These are phyloP conservation scores for Chrysomela aeneicollis DNA, from an alignment of 2,888 invertebrate species.

Conservation along the genomic window DNA sequence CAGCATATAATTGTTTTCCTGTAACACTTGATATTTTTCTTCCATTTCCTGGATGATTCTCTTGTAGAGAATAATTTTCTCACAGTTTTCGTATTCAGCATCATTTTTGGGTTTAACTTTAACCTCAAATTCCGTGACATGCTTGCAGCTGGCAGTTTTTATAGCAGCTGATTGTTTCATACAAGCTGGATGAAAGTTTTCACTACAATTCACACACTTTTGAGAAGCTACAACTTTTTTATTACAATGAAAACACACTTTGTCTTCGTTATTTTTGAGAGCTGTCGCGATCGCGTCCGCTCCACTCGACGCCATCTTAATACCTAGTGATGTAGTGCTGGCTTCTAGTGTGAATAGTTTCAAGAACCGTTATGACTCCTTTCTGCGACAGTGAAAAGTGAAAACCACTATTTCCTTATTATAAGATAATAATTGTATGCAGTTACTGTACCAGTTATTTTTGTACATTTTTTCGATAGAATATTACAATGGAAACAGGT, in stretches of 20 bases:
- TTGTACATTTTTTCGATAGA: too few relatives aligned
- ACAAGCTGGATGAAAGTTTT: slow-evolving; percentile 4
- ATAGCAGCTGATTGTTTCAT: neutral
- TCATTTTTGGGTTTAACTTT: neutral
- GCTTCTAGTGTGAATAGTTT: too few relatives aligned
- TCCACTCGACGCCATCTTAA: neutral
- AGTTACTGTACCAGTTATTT: too few relatives aligned
- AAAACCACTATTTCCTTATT: too few relatives aligned
- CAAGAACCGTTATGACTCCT: too few relatives aligned
- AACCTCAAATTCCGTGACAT: neutral
- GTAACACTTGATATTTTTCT: neutral
- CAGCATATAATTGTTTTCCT: slow-evolving; percentile 6
- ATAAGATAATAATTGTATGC: too few relatives aligned
- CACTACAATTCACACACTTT: neutral
- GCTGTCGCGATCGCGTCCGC: neutral
- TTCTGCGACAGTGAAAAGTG: too few relatives aligned
- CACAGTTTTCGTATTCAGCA: neutral
- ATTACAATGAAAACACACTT: neutral
- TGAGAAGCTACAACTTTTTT: neutral
- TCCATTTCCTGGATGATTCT: slow-evolving; percentile 5
- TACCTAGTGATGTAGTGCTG: too few relatives aligned
- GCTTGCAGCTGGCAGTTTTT: neutral
- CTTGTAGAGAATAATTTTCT: neutral
- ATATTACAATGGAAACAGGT: too few relatives aligned
- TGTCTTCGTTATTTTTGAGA: neutral